Evolutionary conservation across 2,797 vertebrate genomes (phyloP).

Genomic region (Phoxinus dragarum): DNA sequence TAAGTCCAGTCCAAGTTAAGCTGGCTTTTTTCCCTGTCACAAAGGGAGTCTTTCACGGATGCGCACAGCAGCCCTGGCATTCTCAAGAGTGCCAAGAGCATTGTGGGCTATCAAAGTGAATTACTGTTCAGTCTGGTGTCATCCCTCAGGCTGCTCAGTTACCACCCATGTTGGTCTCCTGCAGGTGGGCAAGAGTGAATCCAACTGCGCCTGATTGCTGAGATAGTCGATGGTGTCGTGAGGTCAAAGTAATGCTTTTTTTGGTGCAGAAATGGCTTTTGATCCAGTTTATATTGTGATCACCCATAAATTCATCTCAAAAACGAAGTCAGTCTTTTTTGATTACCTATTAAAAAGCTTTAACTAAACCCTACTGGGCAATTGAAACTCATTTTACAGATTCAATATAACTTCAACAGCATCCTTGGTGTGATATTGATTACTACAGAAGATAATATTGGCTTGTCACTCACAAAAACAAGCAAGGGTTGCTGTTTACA

Average conservation of each 20-base stretch:
- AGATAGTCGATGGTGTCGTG: neutral
- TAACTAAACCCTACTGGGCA: constrained; percentile 61
- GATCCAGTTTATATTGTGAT: neutral
- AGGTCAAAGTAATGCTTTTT: neutral
- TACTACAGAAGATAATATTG: neutral
- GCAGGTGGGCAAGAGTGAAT: constrained; percentile 28
- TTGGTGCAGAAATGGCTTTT: neutral
- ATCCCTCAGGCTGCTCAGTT: constrained; percentile 42
- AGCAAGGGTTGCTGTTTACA: neutral
- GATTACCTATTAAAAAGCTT: neutral
- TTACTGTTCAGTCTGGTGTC: constrained; percentile 56
- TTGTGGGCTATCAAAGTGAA: constrained; percentile 57
- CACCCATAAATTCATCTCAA: neutral
- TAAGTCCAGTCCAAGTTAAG: constrained; percentile 46
- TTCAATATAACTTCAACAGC: neutral
- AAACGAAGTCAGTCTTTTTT: neutral
- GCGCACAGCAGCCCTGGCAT: constrained; percentile 46
- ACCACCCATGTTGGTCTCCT: constrained; percentile 32
- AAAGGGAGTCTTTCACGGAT: constrained; percentile 54
- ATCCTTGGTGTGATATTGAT: neutral
- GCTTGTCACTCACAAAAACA: neutral
- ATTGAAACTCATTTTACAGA: neutral
- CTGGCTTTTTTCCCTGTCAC: constrained; percentile 44
- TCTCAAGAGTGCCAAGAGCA: constrained; percentile 49
- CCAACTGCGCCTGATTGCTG: neutral